phyloP scores from a whole-genome alignment of 2,113 vertebrate species.

The Brachypodius melanocephalos region DNA sequence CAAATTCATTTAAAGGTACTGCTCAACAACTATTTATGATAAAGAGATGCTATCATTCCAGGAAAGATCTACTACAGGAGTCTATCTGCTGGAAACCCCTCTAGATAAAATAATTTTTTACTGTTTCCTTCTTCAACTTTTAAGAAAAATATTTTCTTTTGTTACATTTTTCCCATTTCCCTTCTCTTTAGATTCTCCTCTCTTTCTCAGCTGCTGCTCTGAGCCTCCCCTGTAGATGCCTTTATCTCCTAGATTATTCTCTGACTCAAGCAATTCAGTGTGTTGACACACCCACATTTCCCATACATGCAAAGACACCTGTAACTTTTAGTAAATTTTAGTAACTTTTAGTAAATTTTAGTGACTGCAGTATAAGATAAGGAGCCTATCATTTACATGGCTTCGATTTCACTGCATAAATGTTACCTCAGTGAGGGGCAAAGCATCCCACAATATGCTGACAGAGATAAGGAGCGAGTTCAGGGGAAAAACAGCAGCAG shows the following conservation, averaged over 20 bases:
- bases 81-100: not conserved
- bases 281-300: not conserved
- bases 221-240: not conserved
- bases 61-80: not conserved
- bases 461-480: not conserved
- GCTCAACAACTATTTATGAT: not conserved
- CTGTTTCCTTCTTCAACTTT: not conserved
- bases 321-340: not conserved
- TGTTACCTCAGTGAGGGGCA: not conserved
- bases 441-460: not conserved
- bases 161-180: not conserved
- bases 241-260: not conserved
- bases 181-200: not conserved
- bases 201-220: not conserved
- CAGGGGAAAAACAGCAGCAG: not conserved
- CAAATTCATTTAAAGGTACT: constrained; percentile 23
- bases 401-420: constrained; percentile 9
- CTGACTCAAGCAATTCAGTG: not conserved
- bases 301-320: not conserved
- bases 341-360: not conserved
- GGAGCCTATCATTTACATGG: not conserved
- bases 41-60: not conserved
- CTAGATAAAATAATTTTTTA: not conserved
- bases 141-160: not conserved
- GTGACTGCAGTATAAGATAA: not conserved